Conservation (phyloP, 2,113 vertebrate genomes). For the Nothocercus nigrocapillus region DNA sequence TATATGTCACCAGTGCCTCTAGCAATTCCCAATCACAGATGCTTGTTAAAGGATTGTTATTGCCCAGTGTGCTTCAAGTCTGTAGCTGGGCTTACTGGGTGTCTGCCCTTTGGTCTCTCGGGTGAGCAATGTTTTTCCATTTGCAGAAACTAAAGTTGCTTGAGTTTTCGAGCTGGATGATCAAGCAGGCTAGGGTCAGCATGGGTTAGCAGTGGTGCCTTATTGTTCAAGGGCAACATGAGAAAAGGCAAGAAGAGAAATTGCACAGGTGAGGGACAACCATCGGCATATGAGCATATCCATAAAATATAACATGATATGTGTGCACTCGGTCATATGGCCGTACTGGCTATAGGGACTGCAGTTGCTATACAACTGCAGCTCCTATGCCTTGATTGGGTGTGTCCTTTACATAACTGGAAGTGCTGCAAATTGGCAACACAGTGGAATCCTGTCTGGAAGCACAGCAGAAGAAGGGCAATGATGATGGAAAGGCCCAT, state of each 20-base stretch:
- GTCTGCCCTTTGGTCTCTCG: background rate
- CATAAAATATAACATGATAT: background rate
- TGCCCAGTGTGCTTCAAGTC: background rate
- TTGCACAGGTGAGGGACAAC: background rate
- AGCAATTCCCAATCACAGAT: fast-evolving
- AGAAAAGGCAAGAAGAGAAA: background rate
- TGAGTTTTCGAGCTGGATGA: background rate
- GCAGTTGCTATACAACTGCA: background rate
- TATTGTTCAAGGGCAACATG: background rate
- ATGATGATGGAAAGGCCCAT: background rate
- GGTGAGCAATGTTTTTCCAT: background rate
- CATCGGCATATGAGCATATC: background rate
- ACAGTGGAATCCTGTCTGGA: background rate
- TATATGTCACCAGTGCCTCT: background rate
- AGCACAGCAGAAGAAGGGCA: background rate
- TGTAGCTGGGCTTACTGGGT: background rate
- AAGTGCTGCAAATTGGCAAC: background rate
- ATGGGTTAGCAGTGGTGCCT: background rate
- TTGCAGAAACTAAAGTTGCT: background rate
- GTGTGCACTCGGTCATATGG: background rate
- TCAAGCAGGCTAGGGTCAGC: background rate
- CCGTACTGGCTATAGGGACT: background rate
- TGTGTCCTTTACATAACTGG: background rate
- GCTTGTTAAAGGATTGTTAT: background rate
- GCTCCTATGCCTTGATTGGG: background rate